Evolutionary conservation across 2,797 vertebrate species (phyloP), one percentile per base, ranked within the genome.

Genomic region (Lophius americanus): DNA sequence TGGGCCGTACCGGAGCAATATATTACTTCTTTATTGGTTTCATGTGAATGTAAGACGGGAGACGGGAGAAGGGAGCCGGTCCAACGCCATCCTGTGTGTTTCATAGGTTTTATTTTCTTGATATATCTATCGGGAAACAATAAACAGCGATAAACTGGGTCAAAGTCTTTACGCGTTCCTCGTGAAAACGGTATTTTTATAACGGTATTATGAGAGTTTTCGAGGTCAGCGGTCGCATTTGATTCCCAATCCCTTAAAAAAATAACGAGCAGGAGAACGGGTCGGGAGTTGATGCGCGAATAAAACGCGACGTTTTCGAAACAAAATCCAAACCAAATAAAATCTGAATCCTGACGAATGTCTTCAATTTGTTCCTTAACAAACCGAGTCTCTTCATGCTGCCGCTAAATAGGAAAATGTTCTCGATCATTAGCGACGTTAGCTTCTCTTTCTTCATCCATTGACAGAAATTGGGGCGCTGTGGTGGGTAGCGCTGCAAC

Each of bases 11-110:
- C 54, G 77, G 54, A 64, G 12, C n/a, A 38, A 63, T 54, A 75
- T 70, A 79, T 71, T 70, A 71, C 53, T 66, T 69, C 14, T 75
- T 66, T 74, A 75, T 70, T 53, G 14, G 46, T 64, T 71, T 51
- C 56, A 73, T 70, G 35, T 51, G 58, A 73, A 73, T 65, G 39
- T 12, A 43, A 41, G 69, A 37, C 35, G 9, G 9, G 37, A 43
- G 13, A 38, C 44, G 6, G 41, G 36, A 66, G 37, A 23, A 60
- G 9, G 14, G 7, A 59, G 38, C 14, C n/a, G 1, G 10, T 32
- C 23, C 23, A 23, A 23, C 23, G 23, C 23, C 23, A 23, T 23
- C 23, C 23, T 23, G 23, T 23, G 2, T 23, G 23, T 23, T 23
- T 23, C 23, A 23, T 23, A 23, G 23, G 23, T 23, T 23, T 23